These are phyloP conservation scores for Drosophila paramelanica DNA, from an alignment of 2,888 invertebrate species.

Conservation along the genomic window DNA sequence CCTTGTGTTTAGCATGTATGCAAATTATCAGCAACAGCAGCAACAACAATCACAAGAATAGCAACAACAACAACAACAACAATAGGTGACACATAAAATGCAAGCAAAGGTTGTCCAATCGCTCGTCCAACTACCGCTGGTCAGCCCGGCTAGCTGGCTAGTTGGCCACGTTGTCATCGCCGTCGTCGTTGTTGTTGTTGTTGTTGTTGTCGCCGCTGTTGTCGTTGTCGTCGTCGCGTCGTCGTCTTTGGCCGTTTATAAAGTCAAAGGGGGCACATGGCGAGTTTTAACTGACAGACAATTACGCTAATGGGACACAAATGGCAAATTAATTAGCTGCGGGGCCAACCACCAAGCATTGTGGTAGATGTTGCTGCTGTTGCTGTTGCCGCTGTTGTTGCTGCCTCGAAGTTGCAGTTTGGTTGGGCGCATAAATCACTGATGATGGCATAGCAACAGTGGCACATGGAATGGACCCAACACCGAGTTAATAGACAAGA, in stretches of 20 bases:
- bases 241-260: constrained; percentile 46
- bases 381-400: constrained; percentile 18
- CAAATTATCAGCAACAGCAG: constrained; percentile 64
- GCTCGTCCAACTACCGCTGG: constrained; percentile 29
- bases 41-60: constrained; percentile 32
- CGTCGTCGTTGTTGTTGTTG: constrained; percentile 39
- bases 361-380: constrained; percentile 24
- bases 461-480: constrained; percentile 39
- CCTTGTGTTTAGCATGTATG: constrained; percentile 61
- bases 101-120: constrained; percentile 69
- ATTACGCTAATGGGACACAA: constrained; percentile 81
- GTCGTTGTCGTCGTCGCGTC: constrained; percentile 30
- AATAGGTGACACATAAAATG: constrained; percentile 74
- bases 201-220: constrained; percentile 21
- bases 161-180: constrained; percentile 53
- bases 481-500: constrained; percentile 23
- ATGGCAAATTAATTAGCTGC: constrained; percentile 80
- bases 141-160: constrained; percentile 39
- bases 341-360: constrained; percentile 58
- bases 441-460: constrained; percentile 43
- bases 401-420: constrained; percentile 24
- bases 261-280: constrained; percentile 75
- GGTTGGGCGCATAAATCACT: constrained; percentile 52
- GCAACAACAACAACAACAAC: constrained; percentile 29
- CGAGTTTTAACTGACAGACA: constrained; percentile 75